Percentiles rank a stretch among this genome's conserved stretches.
phyloP scores from a whole-genome alignment of 2,113 vertebrate species.

The Urocitellus parryii region DNA sequence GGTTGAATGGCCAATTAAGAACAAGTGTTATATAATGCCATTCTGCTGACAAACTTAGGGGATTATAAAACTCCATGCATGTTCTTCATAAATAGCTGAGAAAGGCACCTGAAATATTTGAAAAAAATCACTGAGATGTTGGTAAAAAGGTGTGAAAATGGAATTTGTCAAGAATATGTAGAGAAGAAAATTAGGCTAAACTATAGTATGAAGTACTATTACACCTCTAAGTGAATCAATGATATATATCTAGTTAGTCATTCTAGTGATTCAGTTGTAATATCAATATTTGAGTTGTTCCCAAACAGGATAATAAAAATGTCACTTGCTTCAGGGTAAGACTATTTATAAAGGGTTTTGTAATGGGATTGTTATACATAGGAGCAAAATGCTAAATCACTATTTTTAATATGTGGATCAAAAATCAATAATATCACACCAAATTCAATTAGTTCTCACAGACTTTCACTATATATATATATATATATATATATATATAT shows the following conservation, averaged over 20 bases:
- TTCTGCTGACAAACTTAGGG: constrained; percentile 60
- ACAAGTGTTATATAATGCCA: constrained; percentile 79
- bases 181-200: constrained; percentile 49
- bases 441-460: not conserved
- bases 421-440: not conserved
- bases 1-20: constrained; percentile 72
- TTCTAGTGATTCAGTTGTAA: constrained; percentile 25
- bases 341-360: constrained; percentile 17
- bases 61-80: constrained; percentile 65
- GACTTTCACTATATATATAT: not conserved
- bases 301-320: constrained; percentile 38
- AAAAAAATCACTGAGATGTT: not conserved
- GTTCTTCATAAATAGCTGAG: constrained; percentile 72
- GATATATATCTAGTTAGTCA: constrained; percentile 26
- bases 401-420: not conserved
- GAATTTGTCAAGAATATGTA: not conserved
- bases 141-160: constrained; percentile 31
- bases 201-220: not conserved
- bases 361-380: not conserved
- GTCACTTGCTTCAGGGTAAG: not conserved
- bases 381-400: not conserved
- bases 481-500: too few relatives aligned
- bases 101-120: constrained; percentile 48
- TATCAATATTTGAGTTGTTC: not conserved
- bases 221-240: constrained; percentile 1